Evolutionary conservation across 2,888 invertebrate species (phyloP), one percentile per base, ranked within the genome.

Genomic region (Drosophila mimetica): DNA sequence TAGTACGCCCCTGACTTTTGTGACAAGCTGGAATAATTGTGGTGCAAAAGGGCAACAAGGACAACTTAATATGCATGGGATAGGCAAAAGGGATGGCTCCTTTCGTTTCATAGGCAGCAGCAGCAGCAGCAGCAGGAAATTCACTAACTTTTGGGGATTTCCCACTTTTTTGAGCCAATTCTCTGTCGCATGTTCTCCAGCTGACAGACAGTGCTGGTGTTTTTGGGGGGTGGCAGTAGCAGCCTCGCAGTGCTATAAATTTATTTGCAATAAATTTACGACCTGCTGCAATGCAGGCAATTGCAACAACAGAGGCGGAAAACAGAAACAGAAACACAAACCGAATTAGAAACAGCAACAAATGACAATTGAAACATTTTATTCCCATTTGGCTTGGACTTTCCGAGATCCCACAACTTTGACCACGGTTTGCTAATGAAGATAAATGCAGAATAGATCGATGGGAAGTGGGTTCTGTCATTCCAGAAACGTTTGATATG

Each of bases 221-320:
- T 20, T 46, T 42, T 14, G 14, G 2, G 18, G 42, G 22, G 22
- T n/a, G n/a, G n/a, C n/a, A n/a, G n/a, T n/a, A n/a, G n/a, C n/a
- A n/a, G n/a, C 53, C 53, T 37, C 51, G 25, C 60, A 36, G 59
- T 80, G 84, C 84, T 55, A 83, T 85, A 85, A 84, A 85, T 86
- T 86, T 85, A 80, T 80, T 67, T 81, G 77, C 83, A 74, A 82
- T 80, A 86, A 82, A 82, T 82, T 82, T 82, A 82, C 86, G 78
- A 81, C 81, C 81, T 83, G 70, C 81, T 86, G 81, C 81, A 82
- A 69, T 82, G 79, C 74, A 64, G 70, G 69, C 71, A 71, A 80
- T 50, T 80, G 65, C 63, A 58, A 41, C 70, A 70, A 39, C 48
- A 50, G 48, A 28, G 30, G 50, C 28, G n/a, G 28, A 50, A 32